These are phyloP conservation scores for Anthrax anthrax DNA, from an alignment of 2,888 invertebrate species.

Conservation along the genomic window DNA sequence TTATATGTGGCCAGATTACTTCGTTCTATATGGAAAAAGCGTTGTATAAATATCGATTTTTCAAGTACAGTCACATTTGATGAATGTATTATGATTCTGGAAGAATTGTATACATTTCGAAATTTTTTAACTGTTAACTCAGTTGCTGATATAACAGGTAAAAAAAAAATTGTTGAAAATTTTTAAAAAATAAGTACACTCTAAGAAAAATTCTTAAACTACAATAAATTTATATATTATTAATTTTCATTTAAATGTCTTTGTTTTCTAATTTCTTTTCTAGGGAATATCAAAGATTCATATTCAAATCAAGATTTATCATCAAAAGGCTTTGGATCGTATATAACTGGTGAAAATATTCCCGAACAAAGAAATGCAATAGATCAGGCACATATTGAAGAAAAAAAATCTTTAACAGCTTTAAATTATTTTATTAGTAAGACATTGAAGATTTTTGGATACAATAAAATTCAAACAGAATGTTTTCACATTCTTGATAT, in stretches of 20 bases:
- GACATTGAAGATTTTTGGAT: background rate
- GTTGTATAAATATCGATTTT: constrained; percentile 56
- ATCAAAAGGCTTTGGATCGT: constrained; percentile 18
- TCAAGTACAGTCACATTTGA: constrained; percentile 51
- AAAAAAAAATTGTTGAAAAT: too few species aligned
- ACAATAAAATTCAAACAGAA: too few species aligned
- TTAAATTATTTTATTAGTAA: constrained; percentile 53
- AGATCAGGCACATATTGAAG: constrained; percentile 44
- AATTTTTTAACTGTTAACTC: constrained; percentile 60
- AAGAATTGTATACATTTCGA: constrained; percentile 58
- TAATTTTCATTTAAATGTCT: background rate
- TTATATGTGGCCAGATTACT: constrained; percentile 79
- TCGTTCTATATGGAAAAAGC: constrained; percentile 74
- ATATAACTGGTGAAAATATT: constrained; percentile 15
- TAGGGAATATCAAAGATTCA: constrained; percentile 18
- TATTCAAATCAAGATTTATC: constrained; percentile 15
- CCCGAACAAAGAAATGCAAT: constrained; percentile 27
- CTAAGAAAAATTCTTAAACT: too few species aligned
- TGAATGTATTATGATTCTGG: constrained; percentile 58
- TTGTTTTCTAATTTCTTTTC: background rate
- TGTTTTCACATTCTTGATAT: background rate
- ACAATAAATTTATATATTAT: too few species aligned
- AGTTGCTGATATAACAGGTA: constrained; percentile 29
- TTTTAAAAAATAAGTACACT: too few species aligned
- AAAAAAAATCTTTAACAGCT: constrained; percentile 63